Base-by-base conservation (phyloP, 2,113 vertebrate species). In the Irena cyanogastra region DNA sequence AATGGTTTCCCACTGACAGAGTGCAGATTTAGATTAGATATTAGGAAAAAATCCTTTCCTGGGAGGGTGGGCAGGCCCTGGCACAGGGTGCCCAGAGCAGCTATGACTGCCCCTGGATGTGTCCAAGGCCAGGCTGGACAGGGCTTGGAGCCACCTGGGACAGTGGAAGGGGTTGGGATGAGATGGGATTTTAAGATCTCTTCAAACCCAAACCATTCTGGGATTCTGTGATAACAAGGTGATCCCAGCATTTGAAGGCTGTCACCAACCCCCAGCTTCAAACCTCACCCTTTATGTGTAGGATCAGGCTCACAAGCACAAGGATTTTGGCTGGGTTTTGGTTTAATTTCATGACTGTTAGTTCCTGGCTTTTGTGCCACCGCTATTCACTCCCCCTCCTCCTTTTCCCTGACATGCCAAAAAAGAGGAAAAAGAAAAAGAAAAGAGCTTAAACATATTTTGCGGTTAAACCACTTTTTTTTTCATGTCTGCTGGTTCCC, bases 361-460 rank as follows among this genome's bases (percentile, higher is more conserved):
- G 16, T 66, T 71, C 63, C 14, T 74, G 57, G 20, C n/a, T 77
- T 23, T 35, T 93, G 64, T 72, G 54, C 27, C 37, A 22, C 20
- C 18, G 16, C 59, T 93, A 10, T 60, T 85, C 79, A 27, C 21
- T 52, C 57, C 24, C 71, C 24, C n/a, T 72, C 59, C 45, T 54
- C 31, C 52, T 57, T 54, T 83, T 17, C 16, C 27, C 71, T 66
- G 64, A 70, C 59, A 50, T 19, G 63, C 30, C 41, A 63, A 75
- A 76, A 82, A 45, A 33, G 13, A 28, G 64, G 31, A 13, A 26
- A n/a, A 30, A 28, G 4, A 27, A 52, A 35, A 52, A 80, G 12
- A 83, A 96, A 87, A 86, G 75, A 76, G 81, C 87, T 96, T 97
- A 97, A 97, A 94, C 84, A 97, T 96, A 96, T 96, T 97, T 97